phyloP scores from a whole-genome alignment of 1,140 invertebrate genomes.

The Zaprionus lachaisei region DNA sequence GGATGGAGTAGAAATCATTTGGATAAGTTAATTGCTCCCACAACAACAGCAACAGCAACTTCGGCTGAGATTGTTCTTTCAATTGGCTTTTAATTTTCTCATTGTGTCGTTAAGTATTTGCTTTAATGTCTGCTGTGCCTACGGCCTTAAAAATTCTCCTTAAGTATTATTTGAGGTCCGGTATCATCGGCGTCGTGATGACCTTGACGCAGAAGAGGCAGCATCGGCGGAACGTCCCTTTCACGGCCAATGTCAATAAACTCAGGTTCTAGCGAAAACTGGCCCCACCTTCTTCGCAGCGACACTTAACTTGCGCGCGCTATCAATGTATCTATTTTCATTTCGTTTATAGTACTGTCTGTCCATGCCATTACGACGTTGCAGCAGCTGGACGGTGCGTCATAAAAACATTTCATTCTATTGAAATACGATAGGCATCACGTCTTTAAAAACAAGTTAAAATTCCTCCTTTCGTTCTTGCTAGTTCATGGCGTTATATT shows the following conservation, averaged over 20 bases:
- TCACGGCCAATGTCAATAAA: conserved; percentile 66
- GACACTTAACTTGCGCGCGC: conserved; percentile 62
- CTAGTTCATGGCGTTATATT: neutral
- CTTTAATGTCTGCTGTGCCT: conserved; percentile 25
- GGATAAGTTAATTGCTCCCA: conserved; percentile 58
- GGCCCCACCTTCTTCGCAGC: conserved; percentile 11
- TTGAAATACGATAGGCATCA: conserved; percentile 68
- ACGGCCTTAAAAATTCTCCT: conserved; percentile 44
- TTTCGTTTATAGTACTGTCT: conserved; percentile 62
- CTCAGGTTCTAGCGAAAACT: conserved; percentile 63
- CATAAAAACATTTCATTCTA: conserved; percentile 68
- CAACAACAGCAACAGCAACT: conserved; percentile 13
- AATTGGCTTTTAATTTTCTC: conserved; percentile 68
- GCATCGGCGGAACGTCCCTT: conserved; percentile 34
- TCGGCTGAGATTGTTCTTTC: conserved; percentile 52
- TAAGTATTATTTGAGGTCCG: conserved; percentile 33
- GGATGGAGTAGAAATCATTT: conserved; percentile 61
- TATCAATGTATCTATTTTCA: conserved; percentile 80
- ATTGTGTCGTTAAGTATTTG: conserved; percentile 35
- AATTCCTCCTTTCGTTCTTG: neutral
- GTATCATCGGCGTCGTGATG: conserved; percentile 4
- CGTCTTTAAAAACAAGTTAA: conserved; percentile 37
- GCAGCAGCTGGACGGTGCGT: conserved; percentile 10
- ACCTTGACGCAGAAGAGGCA: conserved; percentile 57
- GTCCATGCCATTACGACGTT: conserved; percentile 39